Evolutionary conservation across 2,888 invertebrate species (phyloP).

Genomic region (Parascotia fuliginaria): DNA sequence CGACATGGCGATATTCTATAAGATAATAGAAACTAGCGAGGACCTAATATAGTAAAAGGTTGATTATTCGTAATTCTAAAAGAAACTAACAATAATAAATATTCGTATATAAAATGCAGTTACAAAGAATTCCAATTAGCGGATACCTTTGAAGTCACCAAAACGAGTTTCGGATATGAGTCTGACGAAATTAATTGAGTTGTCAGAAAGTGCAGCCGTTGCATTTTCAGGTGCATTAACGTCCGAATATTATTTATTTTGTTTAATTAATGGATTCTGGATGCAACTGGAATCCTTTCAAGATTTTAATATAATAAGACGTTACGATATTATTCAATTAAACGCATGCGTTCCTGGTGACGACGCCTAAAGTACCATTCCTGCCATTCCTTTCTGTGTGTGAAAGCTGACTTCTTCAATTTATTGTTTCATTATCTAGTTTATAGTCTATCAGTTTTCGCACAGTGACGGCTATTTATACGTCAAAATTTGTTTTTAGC

Average conservation of each 20-base stretch:
- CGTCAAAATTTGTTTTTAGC: too few species aligned
- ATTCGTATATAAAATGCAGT: too few species aligned
- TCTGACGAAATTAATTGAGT: slow-evolving; percentile 77
- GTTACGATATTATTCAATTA: slow-evolving; percentile 1
- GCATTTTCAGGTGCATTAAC: slow-evolving; percentile 65
- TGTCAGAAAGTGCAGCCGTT: slow-evolving; percentile 61
- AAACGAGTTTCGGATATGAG: slow-evolving; percentile 74
- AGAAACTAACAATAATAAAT: too few species aligned
- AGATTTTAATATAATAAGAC: slow-evolving; percentile 20
- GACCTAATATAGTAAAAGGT: too few species aligned
- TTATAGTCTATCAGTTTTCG: too few species aligned
- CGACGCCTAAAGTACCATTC: too few species aligned
- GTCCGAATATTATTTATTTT: slow-evolving; percentile 62
- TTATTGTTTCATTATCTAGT: too few species aligned
- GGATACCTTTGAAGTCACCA: slow-evolving; percentile 74
- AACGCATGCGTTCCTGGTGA: background rate
- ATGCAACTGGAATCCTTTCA: slow-evolving; percentile 21
- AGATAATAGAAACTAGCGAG: too few species aligned
- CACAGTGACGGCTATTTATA: too few species aligned
- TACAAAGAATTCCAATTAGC: slow-evolving; percentile 64
- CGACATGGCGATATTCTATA: too few species aligned
- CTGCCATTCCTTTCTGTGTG: background rate
- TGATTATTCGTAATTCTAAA: too few species aligned
- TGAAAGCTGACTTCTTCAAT: background rate
- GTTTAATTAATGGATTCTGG: slow-evolving; percentile 37